These are phyloP conservation scores for Periophthalmus magnuspinnatus DNA, from an alignment of 2,797 vertebrate species.

Conservation along the genomic window DNA sequence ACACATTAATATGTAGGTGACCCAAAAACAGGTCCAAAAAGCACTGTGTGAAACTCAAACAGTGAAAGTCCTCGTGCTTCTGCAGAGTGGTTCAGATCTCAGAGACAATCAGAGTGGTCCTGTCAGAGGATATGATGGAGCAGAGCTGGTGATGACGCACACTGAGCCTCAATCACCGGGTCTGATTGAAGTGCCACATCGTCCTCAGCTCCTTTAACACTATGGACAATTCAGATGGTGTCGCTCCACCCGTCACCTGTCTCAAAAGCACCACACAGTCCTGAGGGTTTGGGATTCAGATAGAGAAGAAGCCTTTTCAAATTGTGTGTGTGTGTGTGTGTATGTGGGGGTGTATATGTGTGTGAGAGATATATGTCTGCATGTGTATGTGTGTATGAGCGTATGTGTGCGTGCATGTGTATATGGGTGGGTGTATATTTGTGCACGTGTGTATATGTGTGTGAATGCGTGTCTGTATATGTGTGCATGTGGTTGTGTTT, in stretches of 20 bases:
- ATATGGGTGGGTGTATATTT: too few species aligned
- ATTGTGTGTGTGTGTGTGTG: too few species aligned
- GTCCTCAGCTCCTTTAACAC: constrained; percentile 46
- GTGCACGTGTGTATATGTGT: too few species aligned
- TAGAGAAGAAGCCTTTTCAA: too few species aligned
- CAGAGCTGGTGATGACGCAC: constrained; percentile 50
- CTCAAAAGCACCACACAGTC: not conserved
- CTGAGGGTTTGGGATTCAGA: too few species aligned
- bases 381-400: too few species aligned
- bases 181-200: constrained; percentile 62
- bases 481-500: too few species aligned
- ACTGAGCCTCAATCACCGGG: constrained; percentile 63
- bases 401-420: too few species aligned
- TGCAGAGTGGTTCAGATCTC: constrained; percentile 11
- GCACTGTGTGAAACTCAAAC: not conserved
- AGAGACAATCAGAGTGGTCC: constrained; percentile 28
- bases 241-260: constrained; percentile 47
- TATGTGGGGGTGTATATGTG: too few species aligned
- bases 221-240: constrained; percentile 34
- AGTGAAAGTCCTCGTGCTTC: not conserved
- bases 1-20: not conserved
- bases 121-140: constrained; percentile 34
- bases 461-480: too few species aligned
- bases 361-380: too few species aligned
- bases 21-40: not conserved